Evolutionary conservation across 2,113 vertebrate species (phyloP), one percentile per base, ranked within the genome.

Genomic region (Damaliscus lunatus): DNA sequence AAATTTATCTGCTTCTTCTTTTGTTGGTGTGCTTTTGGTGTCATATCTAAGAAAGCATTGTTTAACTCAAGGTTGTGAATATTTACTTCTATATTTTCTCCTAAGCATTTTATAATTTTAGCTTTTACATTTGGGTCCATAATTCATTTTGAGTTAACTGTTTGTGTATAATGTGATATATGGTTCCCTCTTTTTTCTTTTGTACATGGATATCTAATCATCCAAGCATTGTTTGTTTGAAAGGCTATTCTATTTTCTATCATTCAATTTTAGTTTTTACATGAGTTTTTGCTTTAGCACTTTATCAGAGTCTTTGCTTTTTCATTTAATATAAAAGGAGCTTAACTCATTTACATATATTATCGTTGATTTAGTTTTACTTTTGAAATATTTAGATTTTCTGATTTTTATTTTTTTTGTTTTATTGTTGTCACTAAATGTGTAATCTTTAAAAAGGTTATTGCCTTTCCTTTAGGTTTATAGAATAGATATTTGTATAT

Each of bases 301-400:
- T 62, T 43, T 85, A 16, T 95, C 77, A 77, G 21, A 83, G 21
- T 81, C 46, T 81, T 93, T 95, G 29, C 15, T 7, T 90, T 90
- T 95, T 78, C 88, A 78, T 62, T 85, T 78, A 50, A 91, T 88
- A 88, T 97, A 84, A 89, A 64, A 77, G 7, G 14, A 92, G 9
- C 90, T 67, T 93, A 90, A 40, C 31, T 62, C 4, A 88, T 62
- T 87, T 96, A n/a, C 14, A 80, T 78, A 16, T 13, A 36, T 84
- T 94, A 52, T 60, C 60, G 53, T n/a, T 88, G 40, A 15, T 36
- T 7, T 29, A 83, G 1, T 64, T 16, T 93, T 86, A 25, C 33
- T 94, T 78, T 92, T 78, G 55, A 96, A 96, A 80, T 67, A 33
- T 77, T 92, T 96, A 88, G 50, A 78, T 57, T 29, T 74, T 50